A percentile compares a stretch with the other conserved stretches of the same genome.
These are phyloP conservation scores for Pantala flavescens DNA, from an alignment of 1,140 invertebrate genomes.

Conservation along the genomic window DNA sequence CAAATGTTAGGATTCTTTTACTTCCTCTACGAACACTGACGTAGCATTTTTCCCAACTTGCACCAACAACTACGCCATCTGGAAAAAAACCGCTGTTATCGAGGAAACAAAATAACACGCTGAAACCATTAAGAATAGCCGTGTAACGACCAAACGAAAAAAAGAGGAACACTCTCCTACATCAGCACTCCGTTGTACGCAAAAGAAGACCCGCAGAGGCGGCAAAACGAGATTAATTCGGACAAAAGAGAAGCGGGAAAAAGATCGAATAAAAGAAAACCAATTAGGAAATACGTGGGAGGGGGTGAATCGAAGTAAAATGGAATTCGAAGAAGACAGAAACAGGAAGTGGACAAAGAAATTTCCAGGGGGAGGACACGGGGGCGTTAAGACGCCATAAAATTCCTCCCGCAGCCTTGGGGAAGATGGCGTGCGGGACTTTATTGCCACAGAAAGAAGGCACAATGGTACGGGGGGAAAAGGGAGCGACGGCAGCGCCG, in stretches of 20 bases:
- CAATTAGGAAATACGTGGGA: background rate
- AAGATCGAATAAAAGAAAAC: background rate
- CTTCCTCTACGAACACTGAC: no score
- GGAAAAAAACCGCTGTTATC: no score
- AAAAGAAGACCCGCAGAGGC: no score
- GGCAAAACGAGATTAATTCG: background rate
- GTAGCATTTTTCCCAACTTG: no score
- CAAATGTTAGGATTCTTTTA: no score
- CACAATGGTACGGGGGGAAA: background rate
- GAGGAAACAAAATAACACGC: no score
- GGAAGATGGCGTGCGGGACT: background rate
- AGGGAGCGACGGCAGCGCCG: background rate
- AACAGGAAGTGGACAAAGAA: background rate
- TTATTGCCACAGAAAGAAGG: background rate
- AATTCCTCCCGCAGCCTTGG: background rate
- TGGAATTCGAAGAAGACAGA: no score
- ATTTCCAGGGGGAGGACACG: background rate
- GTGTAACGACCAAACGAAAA: no score
- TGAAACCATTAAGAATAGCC: no score
- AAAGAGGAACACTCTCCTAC: no score
- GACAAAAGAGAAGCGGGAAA: background rate
- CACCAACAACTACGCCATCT: no score
- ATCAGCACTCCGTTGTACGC: no score
- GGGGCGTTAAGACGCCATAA: background rate
- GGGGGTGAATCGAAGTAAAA: background rate